phyloP scores from a whole-genome alignment of 92 coral and sea anemone genomes.

The Porites evermanni region DNA sequence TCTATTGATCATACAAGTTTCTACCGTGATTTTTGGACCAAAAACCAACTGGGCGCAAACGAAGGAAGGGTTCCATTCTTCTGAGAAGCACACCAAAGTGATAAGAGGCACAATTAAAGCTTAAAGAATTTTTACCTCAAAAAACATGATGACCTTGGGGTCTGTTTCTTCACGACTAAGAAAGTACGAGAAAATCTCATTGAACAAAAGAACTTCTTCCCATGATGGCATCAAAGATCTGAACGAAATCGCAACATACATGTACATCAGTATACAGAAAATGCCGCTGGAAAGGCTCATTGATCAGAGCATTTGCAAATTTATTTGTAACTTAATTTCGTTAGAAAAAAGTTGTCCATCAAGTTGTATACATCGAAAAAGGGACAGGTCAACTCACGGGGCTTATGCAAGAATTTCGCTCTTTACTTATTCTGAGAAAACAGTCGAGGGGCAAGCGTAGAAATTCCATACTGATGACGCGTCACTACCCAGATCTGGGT shows the following conservation, averaged over 20 bases:
- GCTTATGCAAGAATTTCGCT: too few relatives aligned
- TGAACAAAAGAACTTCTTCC: slow-evolving; percentile 96
- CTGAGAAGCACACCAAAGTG: not conserved
- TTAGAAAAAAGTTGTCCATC: too few relatives aligned
- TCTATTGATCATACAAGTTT: too few relatives aligned
- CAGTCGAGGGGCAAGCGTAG: too few relatives aligned
- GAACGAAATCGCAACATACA: not conserved
- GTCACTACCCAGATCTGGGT: too few relatives aligned
- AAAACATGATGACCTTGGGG: slow-evolving; percentile 89
- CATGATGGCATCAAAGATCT: slow-evolving; percentile 93
- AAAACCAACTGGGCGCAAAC: too few relatives aligned
- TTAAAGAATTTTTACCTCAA: slow-evolving; percentile 76
- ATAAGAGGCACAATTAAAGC: not conserved
- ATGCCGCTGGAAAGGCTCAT: not conserved
- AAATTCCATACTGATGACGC: too few relatives aligned
- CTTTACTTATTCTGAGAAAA: too few relatives aligned
- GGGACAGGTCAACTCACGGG: too few relatives aligned
- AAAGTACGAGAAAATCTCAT: slow-evolving; percentile 89
- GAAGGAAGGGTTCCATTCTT: not conserved
- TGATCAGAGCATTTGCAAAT: too few relatives aligned
- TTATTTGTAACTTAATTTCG: too few relatives aligned
- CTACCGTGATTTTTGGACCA: not conserved
- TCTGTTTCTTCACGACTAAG: slow-evolving; percentile 84
- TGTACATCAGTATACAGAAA: not conserved
- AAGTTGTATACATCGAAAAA: too few relatives aligned